A percentile compares a stretch with the other conserved stretches of the same genome.
These are phyloP conservation scores for Gryllus bimaculatus DNA, from an alignment of 1,140 invertebrate genomes.

Conservation along the genomic window DNA sequence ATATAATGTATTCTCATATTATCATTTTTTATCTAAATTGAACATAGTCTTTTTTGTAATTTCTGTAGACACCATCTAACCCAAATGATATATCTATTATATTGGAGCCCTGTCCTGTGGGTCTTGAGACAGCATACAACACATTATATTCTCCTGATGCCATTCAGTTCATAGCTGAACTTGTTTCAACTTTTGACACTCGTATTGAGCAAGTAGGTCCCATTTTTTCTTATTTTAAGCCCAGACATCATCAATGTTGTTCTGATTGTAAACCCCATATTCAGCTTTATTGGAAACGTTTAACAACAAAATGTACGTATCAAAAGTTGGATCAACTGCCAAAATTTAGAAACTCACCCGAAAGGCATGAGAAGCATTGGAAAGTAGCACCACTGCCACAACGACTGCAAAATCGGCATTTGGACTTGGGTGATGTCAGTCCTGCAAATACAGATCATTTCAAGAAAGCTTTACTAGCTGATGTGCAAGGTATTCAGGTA, in stretches of 20 bases:
- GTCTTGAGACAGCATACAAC: neutral
- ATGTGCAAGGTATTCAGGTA: slow-evolving; percentile 46
- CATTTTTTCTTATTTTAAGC: neutral
- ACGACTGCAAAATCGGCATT: slow-evolving; percentile 36
- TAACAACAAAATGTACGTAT: neutral
- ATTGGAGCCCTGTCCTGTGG: neutral
- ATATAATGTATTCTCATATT: neutral
- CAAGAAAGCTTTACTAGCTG: slow-evolving; percentile 38
- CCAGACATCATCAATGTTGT: neutral
- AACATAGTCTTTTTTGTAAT: neutral
- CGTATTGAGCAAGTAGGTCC: neutral
- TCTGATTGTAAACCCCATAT: neutral
- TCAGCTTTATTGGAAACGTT: neutral
- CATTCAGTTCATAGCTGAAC: slow-evolving; percentile 7
- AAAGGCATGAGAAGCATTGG: slow-evolving; percentile 36
- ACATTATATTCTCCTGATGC: neutral
- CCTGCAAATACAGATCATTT: slow-evolving; percentile 45
- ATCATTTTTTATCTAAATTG: neutral
- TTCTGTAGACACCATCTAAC: neutral
- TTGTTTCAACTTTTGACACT: slow-evolving; percentile 9
- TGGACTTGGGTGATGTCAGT: slow-evolving; percentile 51
- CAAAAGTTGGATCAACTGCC: neutral
- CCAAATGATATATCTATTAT: neutral
- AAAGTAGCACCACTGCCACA: slow-evolving; percentile 42
- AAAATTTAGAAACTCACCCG: neutral